Evolutionary conservation across 2,797 vertebrate genomes (phyloP).

Genomic region (Chelidonichthys spinosus): DNA sequence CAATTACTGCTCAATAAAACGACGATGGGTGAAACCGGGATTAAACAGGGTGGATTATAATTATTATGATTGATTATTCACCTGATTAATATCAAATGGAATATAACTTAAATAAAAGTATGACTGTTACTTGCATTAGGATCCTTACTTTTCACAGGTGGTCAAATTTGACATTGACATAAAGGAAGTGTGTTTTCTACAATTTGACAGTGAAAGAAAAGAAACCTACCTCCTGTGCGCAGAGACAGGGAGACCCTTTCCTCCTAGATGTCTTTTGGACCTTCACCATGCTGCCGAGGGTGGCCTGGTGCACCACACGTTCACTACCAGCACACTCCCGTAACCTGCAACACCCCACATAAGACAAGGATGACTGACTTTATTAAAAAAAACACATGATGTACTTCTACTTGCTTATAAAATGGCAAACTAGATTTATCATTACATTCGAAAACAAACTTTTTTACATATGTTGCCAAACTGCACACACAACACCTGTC

Average conservation of each 20-base stretch:
- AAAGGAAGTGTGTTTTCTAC: conserved; percentile 19
- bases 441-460: not conserved
- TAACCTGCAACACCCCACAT: conserved; percentile 64
- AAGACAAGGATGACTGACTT: conserved; percentile 11
- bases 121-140: conserved; percentile 1
- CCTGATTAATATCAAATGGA: not conserved
- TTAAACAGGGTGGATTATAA: not conserved
- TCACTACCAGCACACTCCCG: conserved; percentile 67
- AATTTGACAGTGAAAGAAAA: conserved; percentile 14
- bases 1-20: conserved; percentile 10
- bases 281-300: conserved; percentile 81
- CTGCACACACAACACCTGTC: not conserved
- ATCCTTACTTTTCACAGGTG: not conserved
- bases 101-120: not conserved
- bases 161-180: not conserved
- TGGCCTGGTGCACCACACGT: conserved; percentile 59
- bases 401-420: not conserved
- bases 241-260: conserved; percentile 79
- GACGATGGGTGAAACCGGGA: not conserved
- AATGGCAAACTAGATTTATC: not conserved
- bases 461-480: not conserved
- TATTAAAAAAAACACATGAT: not conserved
- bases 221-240: conserved; percentile 77
- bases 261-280: conserved; percentile 77
- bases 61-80: conserved; percentile 9